These are phyloP conservation scores for Bovichtus variegatus DNA, from an alignment of 2,797 vertebrate species.

Conservation along the genomic window DNA sequence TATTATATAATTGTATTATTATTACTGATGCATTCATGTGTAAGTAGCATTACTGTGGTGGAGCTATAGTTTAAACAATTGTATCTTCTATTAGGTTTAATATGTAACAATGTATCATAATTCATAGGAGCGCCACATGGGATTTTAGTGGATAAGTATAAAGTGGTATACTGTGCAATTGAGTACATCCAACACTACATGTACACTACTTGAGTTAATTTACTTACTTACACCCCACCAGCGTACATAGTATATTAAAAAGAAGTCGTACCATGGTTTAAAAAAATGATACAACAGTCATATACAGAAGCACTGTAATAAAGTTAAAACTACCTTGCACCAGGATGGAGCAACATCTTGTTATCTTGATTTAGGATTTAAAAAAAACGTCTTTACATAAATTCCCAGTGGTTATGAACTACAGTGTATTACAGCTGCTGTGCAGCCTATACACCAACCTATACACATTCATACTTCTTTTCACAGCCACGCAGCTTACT, in stretches of 20 bases:
- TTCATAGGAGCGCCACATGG: background rate
- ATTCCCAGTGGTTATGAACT: background rate
- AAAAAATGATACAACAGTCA: background rate
- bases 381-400: background rate
- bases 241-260: background rate
- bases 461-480: conserved; percentile 17
- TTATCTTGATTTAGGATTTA: background rate
- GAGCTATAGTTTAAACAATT: too few relatives aligned
- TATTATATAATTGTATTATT: background rate
- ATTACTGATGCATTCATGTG: background rate
- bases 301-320: background rate
- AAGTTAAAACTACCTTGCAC: background rate
- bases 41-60: too few relatives aligned
- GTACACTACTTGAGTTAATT: background rate
- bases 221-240: background rate
- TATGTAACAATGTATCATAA: background rate
- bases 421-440: conserved; percentile 3
- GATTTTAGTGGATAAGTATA: background rate
- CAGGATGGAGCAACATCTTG: background rate
- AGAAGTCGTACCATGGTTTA: background rate
- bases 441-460: background rate
- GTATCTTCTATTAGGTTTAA: too few relatives aligned
- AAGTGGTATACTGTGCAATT: too few relatives aligned
- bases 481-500: conserved; percentile 5
- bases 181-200: too few relatives aligned